Evolutionary conservation across 2,888 invertebrate genomes (phyloP), one percentile per base, ranked within the genome.

Genomic region (Mesorhabditis belari): DNA sequence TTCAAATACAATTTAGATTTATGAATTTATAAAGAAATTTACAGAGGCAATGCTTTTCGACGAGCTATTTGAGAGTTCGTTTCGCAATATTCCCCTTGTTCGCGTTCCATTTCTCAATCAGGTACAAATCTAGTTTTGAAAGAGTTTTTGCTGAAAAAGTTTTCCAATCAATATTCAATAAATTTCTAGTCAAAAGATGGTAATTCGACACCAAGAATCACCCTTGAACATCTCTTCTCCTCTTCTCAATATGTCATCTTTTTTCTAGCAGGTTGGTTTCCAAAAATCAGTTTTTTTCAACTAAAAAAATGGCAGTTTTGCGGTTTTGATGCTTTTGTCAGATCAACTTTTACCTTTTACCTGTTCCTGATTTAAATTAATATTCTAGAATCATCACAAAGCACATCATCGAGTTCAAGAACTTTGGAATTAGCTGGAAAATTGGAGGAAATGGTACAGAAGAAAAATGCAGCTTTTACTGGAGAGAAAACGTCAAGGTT

Each of bases 1-100:
- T 50, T 6, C 21, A 19, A 19, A 1, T 50, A n/a, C 17, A 50
- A 6, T 50, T 50, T 9, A 9, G 9, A 50, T n/a, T 50, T 50
- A 50, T 50, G 58, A 19, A 12, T 56, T 62, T 27, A 26, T 58
- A n/a, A n/a, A n/a, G n/a, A n/a, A n/a, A n/a, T n/a, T n/a, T n/a
- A n/a, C n/a, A n/a, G n/a, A n/a, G n/a, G n/a, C n/a, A 49, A 64
- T 68, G 65, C 58, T 62, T 17, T 69, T 67, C 49, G 66, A 67
- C n/a, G 66, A 67, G 27, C 63, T 66, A 35, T 70, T 60, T 60
- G 70, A 70, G 28, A 55, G 57, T 28, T 70, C 66, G 27, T 70
- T 70, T 55, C 64, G 66, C n/a, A 58, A 66, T 49, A 55, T 67
- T 12, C 60, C 70, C 5, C 56, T 67, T 17, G 60, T 66, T 23